A percentile compares a stretch with the other conserved stretches of the same genome.
phyloP scores from a whole-genome alignment of 2,113 vertebrate genomes.

The Zingel zingel region DNA sequence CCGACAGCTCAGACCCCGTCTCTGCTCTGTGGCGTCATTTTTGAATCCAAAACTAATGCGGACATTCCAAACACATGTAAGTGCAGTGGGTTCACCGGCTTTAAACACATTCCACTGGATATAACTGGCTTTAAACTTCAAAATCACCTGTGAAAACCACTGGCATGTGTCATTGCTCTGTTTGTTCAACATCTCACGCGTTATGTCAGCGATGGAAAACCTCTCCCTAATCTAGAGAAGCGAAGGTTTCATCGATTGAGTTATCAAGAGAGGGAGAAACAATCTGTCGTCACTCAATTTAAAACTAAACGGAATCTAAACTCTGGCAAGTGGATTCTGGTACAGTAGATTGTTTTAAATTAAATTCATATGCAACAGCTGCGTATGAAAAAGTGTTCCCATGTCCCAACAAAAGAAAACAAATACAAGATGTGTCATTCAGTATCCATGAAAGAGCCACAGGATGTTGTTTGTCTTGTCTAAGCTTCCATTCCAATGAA shows the following conservation, averaged over 20 bases:
- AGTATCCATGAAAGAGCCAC: slow-evolving; percentile 26
- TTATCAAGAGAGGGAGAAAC: slow-evolving; percentile 21
- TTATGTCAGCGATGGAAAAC: slow-evolving; percentile 15
- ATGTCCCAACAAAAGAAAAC: slow-evolving; percentile 40
- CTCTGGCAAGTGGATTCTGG: slow-evolving; percentile 22
- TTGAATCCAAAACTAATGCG: slow-evolving; percentile 55
- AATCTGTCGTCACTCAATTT: slow-evolving; percentile 46
- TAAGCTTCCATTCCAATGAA: slow-evolving; percentile 42
- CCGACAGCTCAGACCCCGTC: slow-evolving; percentile 12
- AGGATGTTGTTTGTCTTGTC: slow-evolving; percentile 57
- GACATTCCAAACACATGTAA: slow-evolving; percentile 29
- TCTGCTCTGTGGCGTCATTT: slow-evolving; percentile 21
- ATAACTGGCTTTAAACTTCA: slow-evolving; percentile 19
- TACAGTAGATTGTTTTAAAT: slow-evolving; percentile 37
- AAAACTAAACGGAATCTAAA: slow-evolving; percentile 45
- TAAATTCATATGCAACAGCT: slow-evolving; percentile 43
- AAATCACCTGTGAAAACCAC: neutral
- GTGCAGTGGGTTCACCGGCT: slow-evolving; percentile 11
- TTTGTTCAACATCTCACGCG: slow-evolving; percentile 33
- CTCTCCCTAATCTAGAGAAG: neutral
- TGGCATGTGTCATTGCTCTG: slow-evolving; percentile 33
- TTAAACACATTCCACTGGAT: slow-evolving; percentile 31
- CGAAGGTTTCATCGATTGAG: neutral
- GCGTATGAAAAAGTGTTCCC: slow-evolving; percentile 16
- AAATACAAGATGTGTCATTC: slow-evolving; percentile 47